Base-by-base conservation (phyloP, 2,888 invertebrate genomes). In the Omphaloscelis lunosa region DNA sequence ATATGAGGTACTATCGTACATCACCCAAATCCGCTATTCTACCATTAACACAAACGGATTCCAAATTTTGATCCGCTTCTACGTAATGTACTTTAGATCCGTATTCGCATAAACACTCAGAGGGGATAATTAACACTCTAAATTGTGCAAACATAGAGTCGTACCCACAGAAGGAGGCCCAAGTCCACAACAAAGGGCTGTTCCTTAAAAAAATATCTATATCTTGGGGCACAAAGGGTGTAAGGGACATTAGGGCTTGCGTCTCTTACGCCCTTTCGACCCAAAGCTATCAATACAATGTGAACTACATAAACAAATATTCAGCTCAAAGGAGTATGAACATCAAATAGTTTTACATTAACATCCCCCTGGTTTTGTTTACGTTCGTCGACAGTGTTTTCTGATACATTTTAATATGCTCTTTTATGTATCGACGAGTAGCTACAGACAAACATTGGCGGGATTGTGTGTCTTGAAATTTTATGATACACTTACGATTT, bases 301-400 rank as follows among this genome's bases (percentile, higher is more conserved):
- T 89, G 88, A 90, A 91, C 92, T 90, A 89, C 80, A 90, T 92
- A 93, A 92, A 93, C 92, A 94, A 94, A 94, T 92, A 92, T 79
- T 75, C 80, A 79, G 86, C 87, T 92, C 91, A 92, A 88, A 88
- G 82, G 77, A 83, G 91, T 86, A 89, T 82, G 89, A 92, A 94
- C 93, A 95, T 95, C 95, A 95, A 95, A 95, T 95, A 95, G 93
- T 93, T 92, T 90, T 89, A 92, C 92, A 93, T 94, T 94, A 94
- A 93, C 94, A 93, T 93, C 92, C 92, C 91, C 89, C 84, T 84
- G 87, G 77, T 75, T 88, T 72, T 88, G 84, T 87, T 88, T 89
- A 86, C 80, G 63, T 87, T 87, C 85, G 86, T 89, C 88, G 90
- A 91, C 90, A 80, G 83, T 83, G 90, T 91, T 91, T 91, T 89